A percentile compares a stretch with the other conserved stretches of the same genome.
phyloP scores from a whole-genome alignment of 2,797 vertebrate species.

The Epinephelus awoara region DNA sequence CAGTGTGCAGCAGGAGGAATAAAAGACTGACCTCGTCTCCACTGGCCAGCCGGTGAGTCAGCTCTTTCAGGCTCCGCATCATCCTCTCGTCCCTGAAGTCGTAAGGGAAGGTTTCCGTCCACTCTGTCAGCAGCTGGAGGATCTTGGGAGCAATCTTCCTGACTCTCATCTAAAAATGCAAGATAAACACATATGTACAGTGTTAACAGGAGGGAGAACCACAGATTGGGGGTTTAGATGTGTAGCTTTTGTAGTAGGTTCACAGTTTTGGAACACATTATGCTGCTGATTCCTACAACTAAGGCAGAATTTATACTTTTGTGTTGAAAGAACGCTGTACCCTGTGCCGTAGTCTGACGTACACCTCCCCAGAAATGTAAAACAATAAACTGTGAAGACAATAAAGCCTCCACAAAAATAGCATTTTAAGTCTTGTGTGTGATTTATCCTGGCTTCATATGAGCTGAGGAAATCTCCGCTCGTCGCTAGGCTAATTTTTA shows the following conservation, averaged over 20 bases:
- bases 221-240: not conserved
- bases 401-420: too few species aligned
- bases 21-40: conserved; percentile 90
- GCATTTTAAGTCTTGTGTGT: too few species aligned
- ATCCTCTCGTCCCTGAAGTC: conserved; percentile 96
- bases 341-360: too few species aligned
- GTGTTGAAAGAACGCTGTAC: too few species aligned
- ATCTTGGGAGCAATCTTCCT: conserved; percentile 93
- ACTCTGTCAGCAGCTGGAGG: conserved; percentile 93
- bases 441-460: too few species aligned
- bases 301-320: too few species aligned
- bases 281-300: not conserved
- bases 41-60: conserved; percentile 89
- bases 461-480: too few species aligned
- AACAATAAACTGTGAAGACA: too few species aligned
- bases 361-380: too few species aligned
- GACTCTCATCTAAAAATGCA: conserved; percentile 84
- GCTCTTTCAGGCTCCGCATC: conserved; percentile 94
- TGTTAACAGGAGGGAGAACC: not conserved
- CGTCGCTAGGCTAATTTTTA: too few species aligned
- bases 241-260: not conserved
- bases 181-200: not conserved
- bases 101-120: conserved; percentile 96
- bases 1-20: not conserved
- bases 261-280: not conserved